Evolutionary conservation across 2,888 invertebrate genomes (phyloP).

Genomic region (Diadegma fenestrale): DNA sequence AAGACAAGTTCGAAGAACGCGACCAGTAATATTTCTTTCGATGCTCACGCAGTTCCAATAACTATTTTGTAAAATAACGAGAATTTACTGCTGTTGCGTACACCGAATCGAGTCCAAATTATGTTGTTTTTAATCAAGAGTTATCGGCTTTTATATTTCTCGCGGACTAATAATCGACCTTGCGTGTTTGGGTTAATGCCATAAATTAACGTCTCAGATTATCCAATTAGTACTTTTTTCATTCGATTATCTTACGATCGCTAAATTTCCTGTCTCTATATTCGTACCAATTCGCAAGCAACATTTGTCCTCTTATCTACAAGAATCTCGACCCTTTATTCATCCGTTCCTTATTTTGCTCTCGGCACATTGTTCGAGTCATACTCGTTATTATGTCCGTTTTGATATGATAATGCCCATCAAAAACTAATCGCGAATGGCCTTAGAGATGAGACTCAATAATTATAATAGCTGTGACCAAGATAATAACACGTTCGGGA

Average conservation of each 20-base stretch:
- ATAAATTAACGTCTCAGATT: not conserved
- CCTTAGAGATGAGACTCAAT: slow-evolving; percentile 77
- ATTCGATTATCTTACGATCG: not conserved
- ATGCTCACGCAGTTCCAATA: not conserved
- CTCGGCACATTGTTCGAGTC: slow-evolving; percentile 69
- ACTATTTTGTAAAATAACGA: not conserved
- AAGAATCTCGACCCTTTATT: slow-evolving; percentile 59
- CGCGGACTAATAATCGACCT: not conserved
- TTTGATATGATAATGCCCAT: slow-evolving; percentile 69
- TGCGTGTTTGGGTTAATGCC: not conserved
- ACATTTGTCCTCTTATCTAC: slow-evolving; percentile 43
- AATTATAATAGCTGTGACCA: slow-evolving; percentile 81
- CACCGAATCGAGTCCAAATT: not conserved
- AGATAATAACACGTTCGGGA: slow-evolving; percentile 77
- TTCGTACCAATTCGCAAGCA: not conserved
- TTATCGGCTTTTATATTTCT: not conserved
- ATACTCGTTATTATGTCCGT: slow-evolving; percentile 39
- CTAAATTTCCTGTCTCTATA: slow-evolving; percentile 1
- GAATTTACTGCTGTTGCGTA: slow-evolving; percentile 4
- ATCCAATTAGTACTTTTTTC: not conserved
- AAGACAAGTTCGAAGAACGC: not conserved
- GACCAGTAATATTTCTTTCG: slow-evolving; percentile 3
- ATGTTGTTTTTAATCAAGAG: not conserved
- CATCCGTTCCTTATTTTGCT: slow-evolving; percentile 71
- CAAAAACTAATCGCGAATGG: slow-evolving; percentile 74